These are phyloP conservation scores for Lucinisca nassula DNA, from an alignment of 2,888 invertebrate genomes.

Conservation along the genomic window DNA sequence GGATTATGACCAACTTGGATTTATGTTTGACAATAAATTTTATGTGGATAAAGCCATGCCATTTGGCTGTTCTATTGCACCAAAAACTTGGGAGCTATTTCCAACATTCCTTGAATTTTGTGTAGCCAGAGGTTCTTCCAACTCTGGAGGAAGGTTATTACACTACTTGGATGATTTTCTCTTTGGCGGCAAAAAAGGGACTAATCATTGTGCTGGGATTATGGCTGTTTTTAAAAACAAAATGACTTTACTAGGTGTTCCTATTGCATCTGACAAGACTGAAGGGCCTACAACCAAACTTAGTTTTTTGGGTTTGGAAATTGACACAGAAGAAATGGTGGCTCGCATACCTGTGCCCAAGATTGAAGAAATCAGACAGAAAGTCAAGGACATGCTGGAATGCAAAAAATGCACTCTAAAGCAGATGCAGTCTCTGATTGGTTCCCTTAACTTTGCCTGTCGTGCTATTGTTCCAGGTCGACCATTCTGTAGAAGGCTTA, in stretches of 20 bases:
- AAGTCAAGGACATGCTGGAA: neutral
- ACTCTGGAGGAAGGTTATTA: neutral
- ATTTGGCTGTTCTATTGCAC: slow-evolving; percentile 46
- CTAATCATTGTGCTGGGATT: neutral
- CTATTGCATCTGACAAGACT: slow-evolving; percentile 30
- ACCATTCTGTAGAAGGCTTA: slow-evolving; percentile 44
- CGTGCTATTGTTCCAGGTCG: slow-evolving; percentile 44
- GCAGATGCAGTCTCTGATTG: slow-evolving; percentile 29
- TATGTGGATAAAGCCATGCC: no score
- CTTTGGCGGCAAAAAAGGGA: slow-evolving; percentile 19
- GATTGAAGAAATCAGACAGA: slow-evolving; percentile 16
- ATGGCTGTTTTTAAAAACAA: neutral
- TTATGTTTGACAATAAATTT: slow-evolving; percentile 35
- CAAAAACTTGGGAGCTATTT: slow-evolving; percentile 51
- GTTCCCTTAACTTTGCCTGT: slow-evolving; percentile 43
- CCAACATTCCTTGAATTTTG: slow-evolving; percentile 49
- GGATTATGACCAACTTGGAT: slow-evolving; percentile 50
- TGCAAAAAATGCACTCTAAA: neutral
- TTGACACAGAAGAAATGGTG: slow-evolving; percentile 26
- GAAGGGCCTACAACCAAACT: slow-evolving; percentile 5
- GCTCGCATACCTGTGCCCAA: slow-evolving; percentile 39
- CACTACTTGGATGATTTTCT: slow-evolving; percentile 55
- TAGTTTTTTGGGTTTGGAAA: slow-evolving; percentile 45
- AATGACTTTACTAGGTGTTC: slow-evolving; percentile 22
- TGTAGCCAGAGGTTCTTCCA: neutral